Evolutionary conservation across 1,140 invertebrate genomes (phyloP), one percentile per base, ranked within the genome.

Genomic region (Leptopilina boulardi): DNA sequence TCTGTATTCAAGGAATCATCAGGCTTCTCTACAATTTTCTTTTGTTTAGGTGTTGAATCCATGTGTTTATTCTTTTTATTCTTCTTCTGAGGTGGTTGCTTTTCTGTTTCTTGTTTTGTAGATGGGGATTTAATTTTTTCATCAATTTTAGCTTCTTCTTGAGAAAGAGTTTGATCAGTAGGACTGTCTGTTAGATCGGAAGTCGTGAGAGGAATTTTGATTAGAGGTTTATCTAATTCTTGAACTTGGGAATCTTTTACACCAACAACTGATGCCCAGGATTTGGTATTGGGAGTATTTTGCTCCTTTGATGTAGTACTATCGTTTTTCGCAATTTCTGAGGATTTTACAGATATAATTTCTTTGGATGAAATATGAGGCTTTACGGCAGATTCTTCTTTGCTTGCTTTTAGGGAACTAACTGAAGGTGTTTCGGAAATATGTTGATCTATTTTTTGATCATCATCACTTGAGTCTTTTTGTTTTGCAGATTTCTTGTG

Each of bases 201-300:
- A 30, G 8, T 26, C 5, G 2, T 4, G 3, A 15, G 4, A 15
- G 56, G 23, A 66, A n/a, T 6, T 30, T 30, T 30, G 13, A 3
- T 26, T 59, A 9, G 2, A 66, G 10, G 23, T 26, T 44, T 6
- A 42, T 18, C 15, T 2, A 44, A 10, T 19, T 19, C 44, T 2
- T 54, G 15, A 13, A 51, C 6, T 73, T 74, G 66, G 2, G 26
- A 15, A 47, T 34, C 71, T 66, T 80, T 84, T 1, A 47, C 78
- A 30, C 79, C 38, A 21, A 85, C 85, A 0, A 84, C 26, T 0
- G 84, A 78, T 41, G 83, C 80, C 85, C 80, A 86, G 0, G 85
- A 86, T 80, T 85, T 86, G 6, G 59, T 73, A 19, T 79, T 83
- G 1, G 81, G 51, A 71, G 10, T 15, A 15, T 13, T n/a, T 59